Evolutionary conservation across 2,113 vertebrate species (phyloP), one percentile per base, ranked within the genome.

Genomic region (Leucopsar rothschildi): DNA sequence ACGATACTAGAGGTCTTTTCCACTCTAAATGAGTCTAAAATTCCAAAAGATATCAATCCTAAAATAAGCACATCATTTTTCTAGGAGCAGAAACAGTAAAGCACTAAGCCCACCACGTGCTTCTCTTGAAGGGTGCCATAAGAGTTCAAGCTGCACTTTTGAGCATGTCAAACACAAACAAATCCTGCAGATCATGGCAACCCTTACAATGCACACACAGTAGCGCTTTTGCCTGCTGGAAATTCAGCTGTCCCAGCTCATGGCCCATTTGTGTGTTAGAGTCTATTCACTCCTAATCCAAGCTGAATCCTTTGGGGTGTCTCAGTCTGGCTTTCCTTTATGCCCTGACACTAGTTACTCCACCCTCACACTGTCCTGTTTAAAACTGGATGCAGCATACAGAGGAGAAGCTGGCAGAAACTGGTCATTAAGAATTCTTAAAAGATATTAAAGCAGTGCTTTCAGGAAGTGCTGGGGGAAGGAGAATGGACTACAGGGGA

Each of bases 111-210:
- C 4, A 59, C 19, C 24, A 31, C 15, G 16, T 39, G 52, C 28
- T 88, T 45, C 52, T 71, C 27, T 28, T 50, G 42, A 53, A 81
- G 21, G 29, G 12, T 45, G 20, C 28, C 3, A 0, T 23, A 37
- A 61, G 28, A n/a, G 20, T 66, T 37, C 18, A 31, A 24, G 27
- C 57, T 9, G 1, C 25, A 37, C 49, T 64, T 16, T 22, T 6
- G 7, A 8, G 12, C 12, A 7, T 9, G 5, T 42, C 9, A 2
- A 31, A 50, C 10, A 8, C 13, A 40, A 27, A 53, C 14, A 42
- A 40, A 27, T 13, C 18, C 3, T 29, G n/a, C 42, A 42, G 29
- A 15, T 49, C 1, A 0, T 3, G 3, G 50, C n/a, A 72, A 29
- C 52, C 35, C 20, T 71, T 11, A 15, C 14, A 44, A 12, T 4